Percentiles rank a stretch among this genome's conserved stretches.
Conservation (phyloP, 2,888 invertebrate genomes). For the Teleiodes luculella region DNA sequence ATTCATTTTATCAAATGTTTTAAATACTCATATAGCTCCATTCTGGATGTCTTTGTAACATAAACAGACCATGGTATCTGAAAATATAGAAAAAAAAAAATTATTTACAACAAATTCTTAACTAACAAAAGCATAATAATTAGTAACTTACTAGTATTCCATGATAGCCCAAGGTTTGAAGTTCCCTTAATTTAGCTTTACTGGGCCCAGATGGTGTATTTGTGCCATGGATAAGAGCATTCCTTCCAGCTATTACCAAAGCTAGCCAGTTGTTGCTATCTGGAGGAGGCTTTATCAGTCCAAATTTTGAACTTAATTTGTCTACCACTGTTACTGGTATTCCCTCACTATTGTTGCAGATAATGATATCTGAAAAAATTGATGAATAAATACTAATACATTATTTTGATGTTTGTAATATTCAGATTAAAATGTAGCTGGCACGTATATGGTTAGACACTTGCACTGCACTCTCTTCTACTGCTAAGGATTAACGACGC, state of each 20-base stretch:
- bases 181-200: conserved; percentile 81
- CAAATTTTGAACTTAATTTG: conserved; percentile 72
- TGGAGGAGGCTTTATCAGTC: conserved; percentile 51
- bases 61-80: conserved; percentile 77
- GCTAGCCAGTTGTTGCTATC: conserved; percentile 73
- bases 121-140: neutral
- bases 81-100: conserved; percentile 33
- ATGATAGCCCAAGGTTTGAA: conserved; percentile 79
- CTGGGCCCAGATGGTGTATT: conserved; percentile 76
- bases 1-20: conserved; percentile 46
- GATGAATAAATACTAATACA: too few species aligned
- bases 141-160: conserved; percentile 73
- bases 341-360: conserved; percentile 76
- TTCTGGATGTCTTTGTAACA: conserved; percentile 38
- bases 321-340: conserved; percentile 65
- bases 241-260: conserved; percentile 80
- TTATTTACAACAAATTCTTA: neutral
- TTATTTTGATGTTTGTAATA: too few species aligned
- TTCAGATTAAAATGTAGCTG: too few species aligned
- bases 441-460: too few species aligned
- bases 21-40: conserved; percentile 52
- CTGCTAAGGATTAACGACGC: too few species aligned
- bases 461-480: too few species aligned
- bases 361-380: conserved; percentile 76
- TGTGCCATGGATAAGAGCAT: conserved; percentile 75